These are phyloP conservation scores for Peucedramus taeniatus DNA, from an alignment of 2,113 vertebrate species.

Conservation along the genomic window DNA sequence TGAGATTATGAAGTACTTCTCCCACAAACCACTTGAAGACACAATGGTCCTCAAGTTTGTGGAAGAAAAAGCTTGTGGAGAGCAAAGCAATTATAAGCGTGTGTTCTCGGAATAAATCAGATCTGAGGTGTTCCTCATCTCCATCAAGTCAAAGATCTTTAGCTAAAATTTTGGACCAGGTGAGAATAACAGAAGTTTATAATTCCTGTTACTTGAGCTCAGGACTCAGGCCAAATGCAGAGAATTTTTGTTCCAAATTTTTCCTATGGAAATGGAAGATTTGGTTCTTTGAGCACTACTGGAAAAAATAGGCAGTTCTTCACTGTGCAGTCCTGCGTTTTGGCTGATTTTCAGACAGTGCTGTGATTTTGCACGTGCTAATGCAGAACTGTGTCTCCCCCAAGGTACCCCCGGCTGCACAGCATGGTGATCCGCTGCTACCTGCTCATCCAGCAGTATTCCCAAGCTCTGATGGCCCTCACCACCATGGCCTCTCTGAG, in stretches of 20 bases:
- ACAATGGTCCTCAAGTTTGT: fast-evolving
- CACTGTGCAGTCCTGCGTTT: fast-evolving
- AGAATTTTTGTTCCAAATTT: not conserved
- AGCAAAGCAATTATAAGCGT: not conserved
- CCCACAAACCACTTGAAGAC: not conserved
- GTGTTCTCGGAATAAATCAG: not conserved
- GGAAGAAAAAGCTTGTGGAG: not conserved
- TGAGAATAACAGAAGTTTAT: not conserved
- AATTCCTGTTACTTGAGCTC: not conserved
- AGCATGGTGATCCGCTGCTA: conserved; percentile 99
- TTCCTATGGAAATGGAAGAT: not conserved
- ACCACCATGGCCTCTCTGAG: conserved; percentile 86
- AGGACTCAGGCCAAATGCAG: not conserved
- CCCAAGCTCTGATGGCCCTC: conserved; percentile 94
- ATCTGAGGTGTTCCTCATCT: not conserved
- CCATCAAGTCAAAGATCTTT: not conserved
- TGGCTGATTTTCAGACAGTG: not conserved
- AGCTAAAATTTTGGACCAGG: not conserved
- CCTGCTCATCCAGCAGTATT: conserved; percentile 98
- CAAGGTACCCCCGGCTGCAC: conserved; percentile 92
- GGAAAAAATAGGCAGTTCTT: not conserved
- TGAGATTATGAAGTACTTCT: not conserved
- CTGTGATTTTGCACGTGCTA: not conserved
- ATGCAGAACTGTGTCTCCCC: not conserved
- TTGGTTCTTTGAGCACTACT: not conserved